phyloP scores from a whole-genome alignment of 1,140 invertebrate genomes.

The Drosophila erecta region DNA sequence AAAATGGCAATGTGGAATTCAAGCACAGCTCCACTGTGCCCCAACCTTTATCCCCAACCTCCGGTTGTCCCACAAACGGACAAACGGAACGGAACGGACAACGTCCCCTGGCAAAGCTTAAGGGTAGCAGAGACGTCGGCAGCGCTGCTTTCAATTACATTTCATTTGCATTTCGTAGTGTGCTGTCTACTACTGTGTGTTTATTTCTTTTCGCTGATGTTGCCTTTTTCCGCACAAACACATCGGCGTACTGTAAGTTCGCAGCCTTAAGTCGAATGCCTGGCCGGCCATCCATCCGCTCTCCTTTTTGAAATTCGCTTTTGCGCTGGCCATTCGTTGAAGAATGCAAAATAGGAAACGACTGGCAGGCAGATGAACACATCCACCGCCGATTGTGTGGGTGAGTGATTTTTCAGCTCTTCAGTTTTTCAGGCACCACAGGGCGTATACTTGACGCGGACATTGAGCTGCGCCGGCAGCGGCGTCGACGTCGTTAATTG shows the following conservation, averaged over 20 bases:
- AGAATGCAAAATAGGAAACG: constrained; percentile 77
- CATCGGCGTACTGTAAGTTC: constrained; percentile 1
- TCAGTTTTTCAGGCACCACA: constrained; percentile 53
- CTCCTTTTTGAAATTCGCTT: constrained; percentile 27
- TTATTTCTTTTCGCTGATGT: constrained; percentile 64
- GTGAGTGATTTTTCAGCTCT: constrained; percentile 42
- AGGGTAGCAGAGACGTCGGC: constrained; percentile 65
- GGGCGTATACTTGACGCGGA: constrained; percentile 77
- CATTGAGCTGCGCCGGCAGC: constrained; percentile 62
- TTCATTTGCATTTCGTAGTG: constrained; percentile 77
- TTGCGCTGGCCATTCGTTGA: constrained; percentile 54
- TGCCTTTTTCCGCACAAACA: constrained; percentile 59
- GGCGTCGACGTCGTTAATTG: constrained; percentile 70
- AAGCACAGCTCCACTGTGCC: constrained; percentile 37
- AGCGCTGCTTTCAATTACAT: constrained; percentile 78
- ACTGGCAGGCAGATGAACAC: constrained; percentile 18
- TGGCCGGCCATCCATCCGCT: constrained; percentile 39
- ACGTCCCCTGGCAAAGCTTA: constrained; percentile 79
- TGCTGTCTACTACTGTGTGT: constrained; percentile 69
- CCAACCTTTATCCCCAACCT: constrained; percentile 10
- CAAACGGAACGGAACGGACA: constrained; percentile 72
- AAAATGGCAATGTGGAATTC: too few species aligned
- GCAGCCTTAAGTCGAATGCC: constrained; percentile 68
- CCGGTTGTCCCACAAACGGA: constrained; percentile 64
- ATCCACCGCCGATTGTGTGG: constrained; percentile 6